Conservation (phyloP, 2,888 invertebrate genomes). For the Cephus rjabovi region DNA sequence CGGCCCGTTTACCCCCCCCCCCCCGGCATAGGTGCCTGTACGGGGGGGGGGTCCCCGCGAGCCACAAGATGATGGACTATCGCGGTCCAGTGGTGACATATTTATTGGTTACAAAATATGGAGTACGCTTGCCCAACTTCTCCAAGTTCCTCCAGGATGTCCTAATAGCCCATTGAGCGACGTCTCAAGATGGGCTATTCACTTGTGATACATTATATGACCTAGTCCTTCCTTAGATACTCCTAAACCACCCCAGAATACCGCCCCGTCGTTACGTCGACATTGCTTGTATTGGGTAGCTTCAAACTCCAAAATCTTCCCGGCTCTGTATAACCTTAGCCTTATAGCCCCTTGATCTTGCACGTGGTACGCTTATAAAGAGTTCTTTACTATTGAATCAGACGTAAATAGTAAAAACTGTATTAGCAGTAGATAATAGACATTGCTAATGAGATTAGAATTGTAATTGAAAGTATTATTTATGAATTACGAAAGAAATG, state of each 20-base stretch:
- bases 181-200: slow-evolving; percentile 30
- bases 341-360: background rate
- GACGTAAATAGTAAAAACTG: background rate
- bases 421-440: background rate
- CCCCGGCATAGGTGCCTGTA: background rate
- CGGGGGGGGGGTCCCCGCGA: slow-evolving; percentile 21
- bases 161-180: slow-evolving; percentile 38
- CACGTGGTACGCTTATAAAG: background rate
- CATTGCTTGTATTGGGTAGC: background rate
- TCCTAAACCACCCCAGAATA: slow-evolving; percentile 25
- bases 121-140: slow-evolving; percentile 27
- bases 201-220: slow-evolving; percentile 32
- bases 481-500: background rate
- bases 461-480: background rate
- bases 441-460: background rate
- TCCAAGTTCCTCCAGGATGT: slow-evolving; percentile 32
- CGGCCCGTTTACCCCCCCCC: slow-evolving; percentile 15
- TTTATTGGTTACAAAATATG: slow-evolving; percentile 41
- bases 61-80: slow-evolving; percentile 40
- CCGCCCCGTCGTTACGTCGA: slow-evolving; percentile 11
- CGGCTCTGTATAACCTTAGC: slow-evolving; percentile 8
- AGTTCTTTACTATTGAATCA: background rate
- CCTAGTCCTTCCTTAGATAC: slow-evolving; percentile 12
- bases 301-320: background rate
- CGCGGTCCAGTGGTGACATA: slow-evolving; percentile 36